These are phyloP conservation scores for Megaceryle torquata DNA, from an alignment of 2,113 vertebrate genomes.

Conservation along the genomic window DNA sequence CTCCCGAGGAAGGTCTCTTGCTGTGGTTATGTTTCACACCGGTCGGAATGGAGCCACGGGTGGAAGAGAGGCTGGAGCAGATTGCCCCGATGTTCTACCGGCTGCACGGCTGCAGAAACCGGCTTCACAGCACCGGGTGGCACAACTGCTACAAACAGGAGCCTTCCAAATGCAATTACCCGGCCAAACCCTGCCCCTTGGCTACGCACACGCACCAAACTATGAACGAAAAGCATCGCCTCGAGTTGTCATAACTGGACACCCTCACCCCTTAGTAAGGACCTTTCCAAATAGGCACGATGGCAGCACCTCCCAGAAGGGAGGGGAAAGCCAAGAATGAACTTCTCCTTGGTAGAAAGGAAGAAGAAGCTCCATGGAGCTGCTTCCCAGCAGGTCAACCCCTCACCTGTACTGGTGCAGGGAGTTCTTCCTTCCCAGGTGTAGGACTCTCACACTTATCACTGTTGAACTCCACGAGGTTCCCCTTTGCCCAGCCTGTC, in stretches of 20 bases:
- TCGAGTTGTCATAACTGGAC: not conserved
- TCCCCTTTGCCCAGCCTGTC: too few species aligned
- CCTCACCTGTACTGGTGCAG: too few species aligned
- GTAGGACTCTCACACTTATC: too few species aligned
- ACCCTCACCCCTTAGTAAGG: not conserved
- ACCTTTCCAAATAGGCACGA: not conserved
- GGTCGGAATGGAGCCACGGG: not conserved
- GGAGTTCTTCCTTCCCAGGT: too few species aligned
- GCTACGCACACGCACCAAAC: not conserved
- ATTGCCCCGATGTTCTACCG: not conserved
- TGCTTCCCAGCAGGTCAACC: too few species aligned
- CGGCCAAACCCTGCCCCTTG: not conserved
- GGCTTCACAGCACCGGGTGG: not conserved
- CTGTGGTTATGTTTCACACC: not conserved
- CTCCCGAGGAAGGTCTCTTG: not conserved
- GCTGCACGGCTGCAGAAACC: not conserved
- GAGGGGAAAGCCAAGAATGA: not conserved
- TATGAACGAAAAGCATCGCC: not conserved
- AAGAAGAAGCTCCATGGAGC: too few species aligned
- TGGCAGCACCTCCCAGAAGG: accelerated
- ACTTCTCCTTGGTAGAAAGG: not conserved
- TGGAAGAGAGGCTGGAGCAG: not conserved
- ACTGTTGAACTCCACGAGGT: too few species aligned
- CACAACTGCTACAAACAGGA: not conserved
- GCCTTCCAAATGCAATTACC: not conserved